Conservation (phyloP, 2,888 invertebrate genomes). For the Anthophora plumipes region DNA sequence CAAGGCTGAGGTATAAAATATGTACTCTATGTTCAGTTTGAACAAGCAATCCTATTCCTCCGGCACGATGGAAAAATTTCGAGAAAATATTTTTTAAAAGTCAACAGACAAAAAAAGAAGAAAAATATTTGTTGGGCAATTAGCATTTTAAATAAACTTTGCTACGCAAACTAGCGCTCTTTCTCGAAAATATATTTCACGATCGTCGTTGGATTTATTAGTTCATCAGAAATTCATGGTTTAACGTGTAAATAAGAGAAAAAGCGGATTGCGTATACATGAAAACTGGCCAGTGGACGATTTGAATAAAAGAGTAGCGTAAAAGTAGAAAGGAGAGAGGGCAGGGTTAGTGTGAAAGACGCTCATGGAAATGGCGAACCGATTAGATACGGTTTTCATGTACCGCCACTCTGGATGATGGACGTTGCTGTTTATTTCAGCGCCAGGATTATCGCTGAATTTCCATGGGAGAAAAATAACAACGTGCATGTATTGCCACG, state of each 20-base stretch:
- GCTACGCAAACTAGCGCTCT: too few species aligned
- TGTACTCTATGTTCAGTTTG: too few species aligned
- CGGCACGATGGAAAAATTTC: too few species aligned
- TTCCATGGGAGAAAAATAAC: slow-evolving; percentile 63
- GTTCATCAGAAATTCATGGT: neutral
- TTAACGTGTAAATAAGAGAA: neutral
- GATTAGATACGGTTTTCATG: slow-evolving; percentile 79
- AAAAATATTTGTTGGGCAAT: too few species aligned
- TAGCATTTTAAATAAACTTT: too few species aligned
- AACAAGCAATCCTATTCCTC: too few species aligned
- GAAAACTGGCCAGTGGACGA: slow-evolving; percentile 3
- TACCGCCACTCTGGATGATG: slow-evolving; percentile 71
- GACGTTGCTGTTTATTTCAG: slow-evolving; percentile 71
- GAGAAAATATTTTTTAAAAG: too few species aligned
- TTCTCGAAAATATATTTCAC: too few species aligned
- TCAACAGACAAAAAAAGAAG: too few species aligned
- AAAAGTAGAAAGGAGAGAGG: slow-evolving; percentile 35
- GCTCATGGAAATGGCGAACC: slow-evolving; percentile 67
- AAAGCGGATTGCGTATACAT: neutral
- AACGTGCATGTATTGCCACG: slow-evolving; percentile 3
- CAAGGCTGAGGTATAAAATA: neutral
- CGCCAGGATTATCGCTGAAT: slow-evolving; percentile 54
- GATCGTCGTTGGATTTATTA: neutral
- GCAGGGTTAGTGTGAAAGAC: slow-evolving; percentile 37
- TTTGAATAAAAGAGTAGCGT: slow-evolving; percentile 58